phyloP scores from a whole-genome alignment of 2,113 vertebrate genomes.

The Tyto alba region DNA sequence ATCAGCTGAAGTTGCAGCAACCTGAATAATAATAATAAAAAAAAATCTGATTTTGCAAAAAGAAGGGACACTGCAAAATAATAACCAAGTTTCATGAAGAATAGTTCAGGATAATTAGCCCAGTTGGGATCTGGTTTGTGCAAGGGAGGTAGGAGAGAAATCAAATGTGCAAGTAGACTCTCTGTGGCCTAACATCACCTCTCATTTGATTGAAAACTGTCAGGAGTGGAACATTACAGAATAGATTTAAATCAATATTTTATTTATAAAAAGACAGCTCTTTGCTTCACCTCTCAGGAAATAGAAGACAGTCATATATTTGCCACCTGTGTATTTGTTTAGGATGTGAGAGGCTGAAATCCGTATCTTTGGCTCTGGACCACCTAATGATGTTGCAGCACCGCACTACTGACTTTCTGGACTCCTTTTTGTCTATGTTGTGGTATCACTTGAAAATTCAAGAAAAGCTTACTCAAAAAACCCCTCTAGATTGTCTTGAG shows the following conservation, averaged over 20 bases:
- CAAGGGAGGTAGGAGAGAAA: not conserved
- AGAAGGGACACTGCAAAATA: not conserved
- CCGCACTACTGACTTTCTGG: not conserved
- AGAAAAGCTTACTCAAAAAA: not conserved
- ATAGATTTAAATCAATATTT: not conserved
- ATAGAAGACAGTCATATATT: not conserved
- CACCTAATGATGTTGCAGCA: not conserved
- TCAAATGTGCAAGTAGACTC: not conserved
- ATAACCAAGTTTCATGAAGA: accelerated
- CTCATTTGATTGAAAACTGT: not conserved
- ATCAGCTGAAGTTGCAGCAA: not conserved
- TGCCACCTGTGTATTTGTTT: not conserved
- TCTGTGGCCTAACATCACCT: not conserved
- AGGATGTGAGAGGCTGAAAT: not conserved
- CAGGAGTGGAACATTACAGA: not conserved
- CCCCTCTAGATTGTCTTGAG: not conserved
- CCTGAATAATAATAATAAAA: not conserved
- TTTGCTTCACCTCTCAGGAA: not conserved
- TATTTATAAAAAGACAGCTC: not conserved
- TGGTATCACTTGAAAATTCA: not conserved
- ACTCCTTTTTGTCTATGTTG: not conserved
- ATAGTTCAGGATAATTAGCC: not conserved
- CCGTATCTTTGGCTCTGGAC: not conserved
- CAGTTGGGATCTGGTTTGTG: not conserved
- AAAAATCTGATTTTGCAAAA: not conserved